Evolutionary conservation across 2,113 vertebrate species (phyloP), one percentile per base, ranked within the genome.

Genomic region (Aplodontia rufa): DNA sequence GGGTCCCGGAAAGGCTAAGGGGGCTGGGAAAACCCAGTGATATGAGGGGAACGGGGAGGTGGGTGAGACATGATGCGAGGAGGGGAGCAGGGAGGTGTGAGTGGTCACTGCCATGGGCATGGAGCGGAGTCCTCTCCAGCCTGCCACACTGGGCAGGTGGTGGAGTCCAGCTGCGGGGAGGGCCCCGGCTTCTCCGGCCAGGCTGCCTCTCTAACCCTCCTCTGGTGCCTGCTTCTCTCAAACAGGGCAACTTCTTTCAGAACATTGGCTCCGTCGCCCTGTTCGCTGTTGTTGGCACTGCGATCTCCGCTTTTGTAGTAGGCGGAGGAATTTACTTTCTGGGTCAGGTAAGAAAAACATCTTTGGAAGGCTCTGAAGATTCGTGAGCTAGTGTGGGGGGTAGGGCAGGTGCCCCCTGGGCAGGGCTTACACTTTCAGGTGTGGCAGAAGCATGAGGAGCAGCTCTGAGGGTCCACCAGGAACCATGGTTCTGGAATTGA

Each of bases 261-360:
- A 99, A 99, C 97, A 99, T 99, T 11, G 99, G 99, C 82, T 99
- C 99, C 97, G 99, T 99, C 98, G 99, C 99, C 19, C 98, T 99
- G 1, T 99, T 99, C 97, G 99, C 99, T 96, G 99, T 99, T 28
- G 99, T 99, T 95, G 99, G 99, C 82, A 99, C 99, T 5, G 99
- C 99, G 8, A 99, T 99, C 97, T 99, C 99, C 4, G 99, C 99
- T 97, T 99, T 99, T 98, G 99, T 99, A 94, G 99, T 99, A 30
- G 99, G 99, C 84, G 99, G 99, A 96, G 99, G 99, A 51, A 99
- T 99, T 98, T 99, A 99, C 97, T 99, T 99, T 97, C 98, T 99
- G 66, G 99, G 99, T 37, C 99, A 99, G 99, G 99, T 99, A 98
- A 99, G 98, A 62, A 51, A 91, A 87, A 35, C 53, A 80, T 42